Base-by-base conservation (phyloP, 2,797 vertebrate species). In the Labeo calbasu region DNA sequence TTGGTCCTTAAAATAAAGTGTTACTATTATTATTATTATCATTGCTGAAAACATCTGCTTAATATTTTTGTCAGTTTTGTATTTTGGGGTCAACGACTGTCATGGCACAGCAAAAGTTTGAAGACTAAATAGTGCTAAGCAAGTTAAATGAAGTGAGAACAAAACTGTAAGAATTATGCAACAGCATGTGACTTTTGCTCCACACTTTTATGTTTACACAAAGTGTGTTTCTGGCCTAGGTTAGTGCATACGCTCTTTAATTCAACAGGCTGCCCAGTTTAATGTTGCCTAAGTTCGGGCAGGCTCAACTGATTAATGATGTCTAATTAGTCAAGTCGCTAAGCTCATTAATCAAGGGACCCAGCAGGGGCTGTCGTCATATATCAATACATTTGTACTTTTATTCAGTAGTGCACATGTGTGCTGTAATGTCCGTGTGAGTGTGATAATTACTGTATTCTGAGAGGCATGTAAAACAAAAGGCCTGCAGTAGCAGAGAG, bases 281-380 rank as follows among this genome's bases (percentile, higher is more conserved):
- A 72, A 84, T 55, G 51, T 21, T 19, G 15, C 53, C 28, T 14
- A 72, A 61, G 51, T 79, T 77, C 79, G 73, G 43, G 70, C n/a
- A 53, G 46, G 19, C 55, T 77, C 71, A 51, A 76, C 51, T 84
- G 71, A 80, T 53, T 66, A 84, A 76, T 84, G 72, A 63, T 59
- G 65, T 77, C 70, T 70, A 81, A 84, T 87, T 84, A 81, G 51
- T 82, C 65, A 80, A 72, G 53, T 61, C n/a, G 28, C 36, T 48
- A 85, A 82, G 66, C 59, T 79, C 75, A 79, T 82, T 75, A 87
- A 82, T 87, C 83, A 87, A 73, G 25, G 72, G 77, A 84, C 77
- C 43, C 51, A 83, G 70, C 53, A 28, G 68, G n/a, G 59, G 21
- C 57, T 61, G 66, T 71, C n/a, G 1, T 83, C 82, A 77, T 69